Conservation (phyloP, 2,113 vertebrate species). For the Vulpes lagopus region DNA sequence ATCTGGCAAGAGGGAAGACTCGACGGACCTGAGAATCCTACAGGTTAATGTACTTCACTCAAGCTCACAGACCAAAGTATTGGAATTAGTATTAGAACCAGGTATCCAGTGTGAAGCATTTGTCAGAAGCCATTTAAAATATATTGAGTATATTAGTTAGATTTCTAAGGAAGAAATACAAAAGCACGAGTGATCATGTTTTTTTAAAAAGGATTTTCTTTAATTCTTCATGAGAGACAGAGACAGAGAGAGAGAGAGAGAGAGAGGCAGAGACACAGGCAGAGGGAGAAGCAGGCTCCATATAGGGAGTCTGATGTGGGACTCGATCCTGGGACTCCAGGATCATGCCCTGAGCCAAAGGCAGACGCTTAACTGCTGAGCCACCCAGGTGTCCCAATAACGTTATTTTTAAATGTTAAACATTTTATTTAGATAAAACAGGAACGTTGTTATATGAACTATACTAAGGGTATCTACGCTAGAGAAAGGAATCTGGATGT, state of each 20-base stretch:
- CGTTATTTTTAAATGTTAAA: not conserved
- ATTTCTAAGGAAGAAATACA: not conserved
- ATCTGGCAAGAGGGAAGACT: not conserved
- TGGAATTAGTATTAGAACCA: not conserved
- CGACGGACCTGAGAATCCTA: not conserved
- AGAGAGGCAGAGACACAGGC: too few relatives aligned
- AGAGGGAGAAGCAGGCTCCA: too few relatives aligned
- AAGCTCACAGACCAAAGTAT: not conserved
- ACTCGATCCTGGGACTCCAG: too few relatives aligned
- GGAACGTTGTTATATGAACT: not conserved
- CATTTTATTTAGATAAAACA: constrained; percentile 14
- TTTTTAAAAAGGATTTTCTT: not conserved
- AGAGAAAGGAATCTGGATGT: constrained; percentile 22
- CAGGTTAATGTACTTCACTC: not conserved
- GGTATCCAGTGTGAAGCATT: not conserved
- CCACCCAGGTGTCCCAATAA: too few relatives aligned
- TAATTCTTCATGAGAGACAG: too few relatives aligned
- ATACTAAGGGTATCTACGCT: not conserved
- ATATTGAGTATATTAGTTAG: not conserved
- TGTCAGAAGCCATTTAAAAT: not conserved
- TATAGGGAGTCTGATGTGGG: too few relatives aligned
- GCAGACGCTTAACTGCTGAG: too few relatives aligned
- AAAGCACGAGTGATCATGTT: not conserved
- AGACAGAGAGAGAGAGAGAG: too few relatives aligned
- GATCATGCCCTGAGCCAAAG: too few relatives aligned